These are phyloP conservation scores for Sebastes minor DNA, from an alignment of 2,797 vertebrate species.

Conservation along the genomic window DNA sequence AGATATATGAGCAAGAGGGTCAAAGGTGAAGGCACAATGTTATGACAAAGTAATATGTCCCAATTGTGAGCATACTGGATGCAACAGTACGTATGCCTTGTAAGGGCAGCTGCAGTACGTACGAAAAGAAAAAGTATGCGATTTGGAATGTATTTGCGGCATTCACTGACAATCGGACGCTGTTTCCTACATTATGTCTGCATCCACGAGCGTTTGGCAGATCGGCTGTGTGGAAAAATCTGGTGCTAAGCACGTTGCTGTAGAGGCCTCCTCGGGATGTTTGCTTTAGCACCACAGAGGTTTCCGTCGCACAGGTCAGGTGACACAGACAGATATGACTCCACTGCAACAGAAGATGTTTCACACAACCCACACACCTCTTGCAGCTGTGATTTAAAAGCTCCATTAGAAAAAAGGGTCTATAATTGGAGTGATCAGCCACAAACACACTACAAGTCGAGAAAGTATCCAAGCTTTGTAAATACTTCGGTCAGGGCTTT, in stretches of 20 bases:
- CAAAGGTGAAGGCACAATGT: too few species aligned
- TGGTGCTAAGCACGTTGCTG: conserved; percentile 21
- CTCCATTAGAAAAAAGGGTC: not conserved
- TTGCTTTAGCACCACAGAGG: conserved; percentile 59
- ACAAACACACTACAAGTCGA: not conserved
- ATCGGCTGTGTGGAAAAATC: conserved; percentile 35
- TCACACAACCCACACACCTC: conserved; percentile 7
- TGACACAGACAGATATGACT: conserved; percentile 45
- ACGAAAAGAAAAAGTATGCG: too few species aligned
- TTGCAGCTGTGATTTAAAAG: conserved; percentile 11
- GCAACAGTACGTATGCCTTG: too few species aligned
- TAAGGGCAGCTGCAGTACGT: too few species aligned
- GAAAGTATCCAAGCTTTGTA: conserved; percentile 10
- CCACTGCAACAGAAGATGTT: conserved; percentile 4
- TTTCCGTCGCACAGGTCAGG: conserved; percentile 74
- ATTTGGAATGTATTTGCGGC: not conserved
- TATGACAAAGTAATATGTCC: too few species aligned
- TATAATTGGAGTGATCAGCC: not conserved
- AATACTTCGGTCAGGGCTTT: conserved; percentile 21
- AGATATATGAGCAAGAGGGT: too few species aligned
- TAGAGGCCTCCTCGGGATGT: conserved; percentile 59
- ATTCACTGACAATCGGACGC: not conserved
- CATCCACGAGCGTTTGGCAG: not conserved
- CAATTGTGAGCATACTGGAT: too few species aligned
- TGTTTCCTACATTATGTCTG: not conserved